Percentiles rank a stretch among this genome's conserved stretches.
These are phyloP conservation scores for Proisotoma minuta DNA, from an alignment of 2,888 invertebrate genomes.

Conservation along the genomic window DNA sequence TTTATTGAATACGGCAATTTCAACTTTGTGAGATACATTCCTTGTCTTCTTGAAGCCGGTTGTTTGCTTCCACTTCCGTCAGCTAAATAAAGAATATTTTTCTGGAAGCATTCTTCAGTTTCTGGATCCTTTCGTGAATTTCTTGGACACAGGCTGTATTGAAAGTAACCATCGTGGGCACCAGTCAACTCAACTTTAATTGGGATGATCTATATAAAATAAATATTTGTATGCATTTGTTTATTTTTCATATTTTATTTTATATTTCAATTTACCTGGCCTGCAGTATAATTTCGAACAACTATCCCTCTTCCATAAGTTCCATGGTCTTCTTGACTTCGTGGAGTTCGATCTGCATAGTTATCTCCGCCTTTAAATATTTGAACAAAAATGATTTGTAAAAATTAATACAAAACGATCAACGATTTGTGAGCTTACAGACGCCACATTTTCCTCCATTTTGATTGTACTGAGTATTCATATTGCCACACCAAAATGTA, in stretches of 20 bases:
- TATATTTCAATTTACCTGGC: constrained; percentile 61
- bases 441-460: constrained; percentile 32
- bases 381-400: neutral
- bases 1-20: constrained; percentile 14
- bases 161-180: constrained; percentile 25
- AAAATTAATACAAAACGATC: neutral
- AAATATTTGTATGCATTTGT: neutral
- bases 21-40: constrained; percentile 15
- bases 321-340: constrained; percentile 84
- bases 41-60: constrained; percentile 15
- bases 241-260: neutral
- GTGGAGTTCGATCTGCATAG: constrained; percentile 63
- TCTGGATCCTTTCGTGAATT: constrained; percentile 20
- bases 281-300: constrained; percentile 72
- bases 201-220: constrained; percentile 10
- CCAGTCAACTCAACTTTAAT: constrained; percentile 18
- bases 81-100: constrained; percentile 20
- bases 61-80: constrained; percentile 14
- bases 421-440: constrained; percentile 6
- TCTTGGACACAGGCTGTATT: constrained; percentile 23
- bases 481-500: constrained; percentile 57
- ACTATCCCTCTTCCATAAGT: constrained; percentile 80
- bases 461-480: constrained; percentile 31
- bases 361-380: constrained; percentile 63
- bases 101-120: constrained; percentile 22